Evolutionary conservation across 2,888 invertebrate species (phyloP), one percentile per base, ranked within the genome.

Genomic region (Drosophila mettleri): DNA sequence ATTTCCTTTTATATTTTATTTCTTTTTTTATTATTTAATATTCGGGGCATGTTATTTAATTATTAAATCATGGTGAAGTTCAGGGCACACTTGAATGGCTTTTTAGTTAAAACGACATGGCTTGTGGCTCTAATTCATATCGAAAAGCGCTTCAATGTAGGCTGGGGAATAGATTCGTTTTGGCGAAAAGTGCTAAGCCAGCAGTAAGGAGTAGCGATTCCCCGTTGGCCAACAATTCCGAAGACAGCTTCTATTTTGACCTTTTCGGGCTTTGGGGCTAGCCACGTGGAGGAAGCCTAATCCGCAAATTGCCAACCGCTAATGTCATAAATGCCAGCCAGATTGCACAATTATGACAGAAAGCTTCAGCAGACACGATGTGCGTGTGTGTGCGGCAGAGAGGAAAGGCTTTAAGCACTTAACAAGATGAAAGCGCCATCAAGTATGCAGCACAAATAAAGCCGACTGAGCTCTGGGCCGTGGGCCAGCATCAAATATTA

Each of bases 401-500:
- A 38, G 67, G 18, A 73, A 84, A 87, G 81, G 83, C 78, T 89
- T 88, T 69, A 74, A 88, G 88, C 85, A 89, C 88, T 85, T 83
- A 88, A 74, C 74, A 54, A 80, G 85, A 85, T 85, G 85, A 89
- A 76, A 74, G 80, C 74, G 45, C 54, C 88, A 82, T 89, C 80
- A 88, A 78, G 74, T 87, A 89, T 83, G 86, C 83, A 87, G 66
- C 61, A 59, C 71, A 75, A 76, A 75, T 64, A 59, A 61, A 79
- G 59, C 64, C 41, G 57, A 58, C 53, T 34, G 27, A 27, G 36
- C 53, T 16, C 41, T n/a, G 53, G 16, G 41, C 36, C 12, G 52
- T 2, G 16, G 34, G 20, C 31, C 51, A 54, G 48, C 63, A 88
- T 89, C 62, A 89, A 85, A 80, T 89, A 85, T 85, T 85, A 85